Conservation (phyloP, 1,140 invertebrate genomes). For the Drosophila nannoptera region DNA sequence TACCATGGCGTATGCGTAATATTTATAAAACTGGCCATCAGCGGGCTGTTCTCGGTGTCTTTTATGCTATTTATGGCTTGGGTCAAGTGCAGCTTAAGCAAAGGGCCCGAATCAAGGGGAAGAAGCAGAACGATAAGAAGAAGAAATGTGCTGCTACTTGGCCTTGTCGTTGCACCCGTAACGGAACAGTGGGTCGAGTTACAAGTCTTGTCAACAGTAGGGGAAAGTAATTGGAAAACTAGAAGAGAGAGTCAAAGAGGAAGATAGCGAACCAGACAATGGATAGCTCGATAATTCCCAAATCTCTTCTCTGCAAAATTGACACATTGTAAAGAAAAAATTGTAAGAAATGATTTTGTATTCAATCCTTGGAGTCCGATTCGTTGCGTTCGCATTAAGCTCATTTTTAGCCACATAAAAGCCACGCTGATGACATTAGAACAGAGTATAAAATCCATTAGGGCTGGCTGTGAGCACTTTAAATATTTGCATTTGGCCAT, state of each 20-base stretch:
- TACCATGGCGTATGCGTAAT: slow-evolving; percentile 33
- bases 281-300: neutral
- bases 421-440: slow-evolving; percentile 42
- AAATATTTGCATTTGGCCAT: slow-evolving; percentile 28
- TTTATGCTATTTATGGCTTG: neutral
- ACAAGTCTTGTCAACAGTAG: slow-evolving; percentile 5
- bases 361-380: too few relatives aligned
- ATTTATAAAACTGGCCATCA: neutral
- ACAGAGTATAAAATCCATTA: slow-evolving; percentile 35
- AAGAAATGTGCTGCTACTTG: slow-evolving; percentile 12
- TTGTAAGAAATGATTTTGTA: too few relatives aligned
- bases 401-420: slow-evolving; percentile 21
- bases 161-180: slow-evolving; percentile 19
- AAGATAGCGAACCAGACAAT: neutral
- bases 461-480: slow-evolving; percentile 23
- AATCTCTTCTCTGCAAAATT: too few relatives aligned
- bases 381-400: neutral
- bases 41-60: neutral
- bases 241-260: neutral
- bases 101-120: too few relatives aligned
- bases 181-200: slow-evolving; percentile 2
- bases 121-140: too few relatives aligned
- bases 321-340: too few relatives aligned
- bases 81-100: slow-evolving; percentile 20
- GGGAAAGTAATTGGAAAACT: slow-evolving; percentile 10